Evolutionary conservation across 1,140 invertebrate genomes (phyloP).

Genomic region (Saxidomus purpurata): DNA sequence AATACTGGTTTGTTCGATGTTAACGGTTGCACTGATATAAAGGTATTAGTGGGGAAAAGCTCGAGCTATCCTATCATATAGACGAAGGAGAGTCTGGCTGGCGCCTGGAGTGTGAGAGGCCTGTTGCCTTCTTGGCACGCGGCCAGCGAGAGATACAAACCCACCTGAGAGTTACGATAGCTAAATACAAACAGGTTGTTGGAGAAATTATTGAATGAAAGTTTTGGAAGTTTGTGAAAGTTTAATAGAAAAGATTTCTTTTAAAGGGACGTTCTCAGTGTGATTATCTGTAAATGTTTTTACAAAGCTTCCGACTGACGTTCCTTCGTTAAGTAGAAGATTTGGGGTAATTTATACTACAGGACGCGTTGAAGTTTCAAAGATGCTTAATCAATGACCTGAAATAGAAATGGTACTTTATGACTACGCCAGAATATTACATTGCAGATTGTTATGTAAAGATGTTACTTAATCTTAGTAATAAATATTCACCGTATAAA

Average conservation of each 20-base stretch:
- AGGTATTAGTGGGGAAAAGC: neutral
- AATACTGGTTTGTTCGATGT: neutral
- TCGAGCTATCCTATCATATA: slow-evolving; percentile 42
- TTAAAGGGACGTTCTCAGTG: neutral
- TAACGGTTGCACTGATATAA: neutral
- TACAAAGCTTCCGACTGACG: too few relatives aligned
- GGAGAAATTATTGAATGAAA: slow-evolving; percentile 10
- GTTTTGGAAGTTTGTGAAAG: neutral
- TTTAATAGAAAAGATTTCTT: neutral
- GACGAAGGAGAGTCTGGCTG: slow-evolving; percentile 28
- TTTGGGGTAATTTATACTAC: too few relatives aligned
- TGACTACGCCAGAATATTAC: too few relatives aligned
- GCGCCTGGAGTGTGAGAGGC: slow-evolving; percentile 54
- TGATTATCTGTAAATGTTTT: too few relatives aligned
- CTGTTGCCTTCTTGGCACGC: slow-evolving; percentile 6
- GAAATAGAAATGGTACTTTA: too few relatives aligned
- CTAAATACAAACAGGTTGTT: slow-evolving; percentile 48
- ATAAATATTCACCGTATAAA: too few relatives aligned
- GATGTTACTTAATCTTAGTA: too few relatives aligned
- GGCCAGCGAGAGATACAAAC: slow-evolving; percentile 30
- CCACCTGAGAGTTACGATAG: slow-evolving; percentile 23
- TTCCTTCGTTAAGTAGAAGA: too few relatives aligned
- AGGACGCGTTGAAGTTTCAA: too few relatives aligned
- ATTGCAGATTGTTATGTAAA: too few relatives aligned
- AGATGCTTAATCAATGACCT: too few relatives aligned